phyloP scores from a whole-genome alignment of 2,113 vertebrate species.

The Calyptomena viridis region DNA sequence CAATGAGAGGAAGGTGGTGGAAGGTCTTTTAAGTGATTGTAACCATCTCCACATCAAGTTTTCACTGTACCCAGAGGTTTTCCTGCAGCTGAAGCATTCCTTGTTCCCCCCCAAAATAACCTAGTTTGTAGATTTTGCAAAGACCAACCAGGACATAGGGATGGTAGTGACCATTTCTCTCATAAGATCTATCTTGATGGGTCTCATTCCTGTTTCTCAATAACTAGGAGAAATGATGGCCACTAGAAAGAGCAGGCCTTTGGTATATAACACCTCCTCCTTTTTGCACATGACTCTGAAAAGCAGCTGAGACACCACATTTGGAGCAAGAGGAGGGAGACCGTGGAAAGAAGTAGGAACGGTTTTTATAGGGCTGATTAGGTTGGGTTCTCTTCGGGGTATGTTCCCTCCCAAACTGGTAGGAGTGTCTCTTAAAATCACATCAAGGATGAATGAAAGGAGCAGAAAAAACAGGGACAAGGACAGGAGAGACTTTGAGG shows the following conservation, averaged over 20 bases:
- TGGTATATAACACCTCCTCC: neutral
- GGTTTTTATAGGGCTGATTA: constrained; percentile 33
- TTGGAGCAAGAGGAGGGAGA: neutral
- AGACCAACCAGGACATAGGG: neutral
- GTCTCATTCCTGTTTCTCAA: neutral
- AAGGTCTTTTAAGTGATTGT: neutral
- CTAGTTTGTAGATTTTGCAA: neutral
- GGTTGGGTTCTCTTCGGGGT: constrained; percentile 57
- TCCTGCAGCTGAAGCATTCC: neutral
- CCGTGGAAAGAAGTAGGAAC: neutral
- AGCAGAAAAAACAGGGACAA: constrained; percentile 12
- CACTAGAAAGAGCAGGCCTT: constrained; percentile 8
- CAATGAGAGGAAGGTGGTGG: neutral
- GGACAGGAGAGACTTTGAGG: neutral
- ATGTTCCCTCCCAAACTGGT: constrained; percentile 49
- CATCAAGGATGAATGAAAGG: constrained; percentile 14
- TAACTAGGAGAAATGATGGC: neutral
- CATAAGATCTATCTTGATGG: neutral
- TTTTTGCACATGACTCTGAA: neutral
- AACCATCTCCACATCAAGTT: neutral
- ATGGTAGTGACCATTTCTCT: neutral
- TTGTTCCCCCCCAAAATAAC: neutral
- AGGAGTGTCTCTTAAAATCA: constrained; percentile 66
- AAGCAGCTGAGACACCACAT: constrained; percentile 5
- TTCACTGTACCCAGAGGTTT: neutral